Percentiles rank a stretch among this genome's conserved stretches.
Conservation (phyloP, 2,888 invertebrate species). For the Spialia ferax region DNA sequence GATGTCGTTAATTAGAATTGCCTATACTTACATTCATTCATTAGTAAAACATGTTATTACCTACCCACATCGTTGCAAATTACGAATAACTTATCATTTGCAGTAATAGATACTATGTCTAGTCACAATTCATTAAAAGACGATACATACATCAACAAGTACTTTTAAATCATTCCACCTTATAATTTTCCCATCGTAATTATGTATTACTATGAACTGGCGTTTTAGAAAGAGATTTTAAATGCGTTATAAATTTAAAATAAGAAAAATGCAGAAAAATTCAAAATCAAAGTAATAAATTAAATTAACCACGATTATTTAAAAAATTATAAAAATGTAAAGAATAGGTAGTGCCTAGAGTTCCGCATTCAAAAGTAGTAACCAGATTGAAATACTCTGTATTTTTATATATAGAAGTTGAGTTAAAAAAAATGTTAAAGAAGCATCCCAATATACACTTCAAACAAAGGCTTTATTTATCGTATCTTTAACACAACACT, state of each 20-base stretch:
- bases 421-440: background rate
- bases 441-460: slow-evolving; percentile 56
- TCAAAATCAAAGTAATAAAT: too few relatives aligned
- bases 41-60: slow-evolving; percentile 22
- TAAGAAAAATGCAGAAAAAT: too few relatives aligned
- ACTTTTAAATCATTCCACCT: background rate
- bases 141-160: background rate
- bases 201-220: background rate
- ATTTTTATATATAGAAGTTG: background rate
- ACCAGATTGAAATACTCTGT: background rate
- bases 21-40: slow-evolving; percentile 15
- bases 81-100: slow-evolving; percentile 2
- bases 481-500: slow-evolving; percentile 47
- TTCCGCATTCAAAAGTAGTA: too few relatives aligned
- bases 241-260: too few relatives aligned
- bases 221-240: too few relatives aligned
- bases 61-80: slow-evolving; percentile 6
- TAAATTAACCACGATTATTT: too few relatives aligned
- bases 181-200: background rate
- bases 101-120: background rate
- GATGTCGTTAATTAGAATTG: slow-evolving; percentile 16
- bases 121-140: background rate
- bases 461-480: slow-evolving; percentile 60
- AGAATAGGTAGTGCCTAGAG: too few relatives aligned
- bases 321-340: too few relatives aligned